phyloP scores from a whole-genome alignment of 2,113 vertebrate species.

The Macroglossus sobrinus region DNA sequence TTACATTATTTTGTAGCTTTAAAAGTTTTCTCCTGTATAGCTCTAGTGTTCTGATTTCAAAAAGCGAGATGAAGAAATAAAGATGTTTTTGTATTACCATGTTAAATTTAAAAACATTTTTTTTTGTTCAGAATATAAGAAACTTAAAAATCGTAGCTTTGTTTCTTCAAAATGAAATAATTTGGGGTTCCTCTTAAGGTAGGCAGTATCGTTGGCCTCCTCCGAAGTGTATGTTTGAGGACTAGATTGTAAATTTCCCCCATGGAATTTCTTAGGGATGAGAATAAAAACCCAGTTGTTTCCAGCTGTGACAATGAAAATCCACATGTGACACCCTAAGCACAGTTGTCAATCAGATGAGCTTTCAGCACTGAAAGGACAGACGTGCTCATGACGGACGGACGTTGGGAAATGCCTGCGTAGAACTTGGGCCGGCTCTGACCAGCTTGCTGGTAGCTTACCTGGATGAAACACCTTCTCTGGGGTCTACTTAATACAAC shows the following conservation, averaged over 20 bases:
- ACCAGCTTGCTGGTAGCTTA: background rate
- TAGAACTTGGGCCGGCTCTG: background rate
- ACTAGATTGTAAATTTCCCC: background rate
- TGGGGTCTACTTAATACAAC: background rate
- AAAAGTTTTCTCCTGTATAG: background rate
- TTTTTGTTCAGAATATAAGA: conserved; percentile 8
- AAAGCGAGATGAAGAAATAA: background rate
- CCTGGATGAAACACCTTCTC: background rate
- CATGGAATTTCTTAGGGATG: background rate
- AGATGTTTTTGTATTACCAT: conserved; percentile 15
- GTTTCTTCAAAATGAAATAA: conserved; percentile 29
- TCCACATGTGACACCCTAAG: background rate
- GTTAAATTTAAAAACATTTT: conserved; percentile 43
- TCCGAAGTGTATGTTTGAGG: background rate
- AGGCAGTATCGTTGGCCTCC: background rate
- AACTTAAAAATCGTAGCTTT: background rate
- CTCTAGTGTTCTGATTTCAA: conserved; percentile 19
- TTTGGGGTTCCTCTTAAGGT: background rate
- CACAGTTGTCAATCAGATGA: background rate
- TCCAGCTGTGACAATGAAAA: background rate
- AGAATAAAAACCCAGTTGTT: background rate
- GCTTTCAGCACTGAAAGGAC: background rate
- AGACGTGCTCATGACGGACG: background rate
- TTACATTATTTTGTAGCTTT: conserved; percentile 34
- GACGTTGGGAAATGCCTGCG: background rate